Base-by-base conservation (phyloP, 2,888 invertebrate genomes). In the Leucozona laternaria region DNA sequence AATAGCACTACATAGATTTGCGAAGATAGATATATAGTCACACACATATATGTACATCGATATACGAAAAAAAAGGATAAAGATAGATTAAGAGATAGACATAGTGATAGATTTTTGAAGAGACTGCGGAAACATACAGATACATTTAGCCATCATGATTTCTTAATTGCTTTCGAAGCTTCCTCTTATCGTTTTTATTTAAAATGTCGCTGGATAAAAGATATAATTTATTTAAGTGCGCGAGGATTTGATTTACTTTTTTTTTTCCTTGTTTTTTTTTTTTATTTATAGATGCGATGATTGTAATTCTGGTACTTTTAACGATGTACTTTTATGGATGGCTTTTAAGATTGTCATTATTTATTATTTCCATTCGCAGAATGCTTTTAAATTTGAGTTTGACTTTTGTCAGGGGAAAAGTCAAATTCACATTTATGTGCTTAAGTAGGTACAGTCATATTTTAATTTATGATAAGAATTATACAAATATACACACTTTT, bases 1-100 rank as follows among this genome's bases (percentile, higher is more conserved):
- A 89, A 90, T 89, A 90, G 90, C 88, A 88, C 76, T 71, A 84
- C 50, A 88, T 68, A 70, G 48, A 55, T 70, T 70, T 57, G 70
- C 22, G 80, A 71, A 88, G 78, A 88, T 88, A 76, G 43, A 31
- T 15, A 70, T 25, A 72, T 34, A 88, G 40, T 71, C 66, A 70
- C 81, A 77, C 84, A 88, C 88, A 89, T 48, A 77, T 68, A 28
- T 28, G 28, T 28, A 79, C 53, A 75, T 78, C 77, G 31, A 31
- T 68, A 25, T 10, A 28, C n/a, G n/a, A 57, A 50, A 28, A 57
- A 85, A 71, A 84, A 13, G 15, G 79, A 79, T 76, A 81, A 25
- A 53, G 57, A 82, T 50, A 79, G 64, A 37, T 66, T n/a, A n/a
- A 34, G 31, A 31, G 31, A 31, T n/a, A n/a, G n/a, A n/a, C n/a